A percentile compares a stretch with the other conserved stretches of the same genome.
These are phyloP conservation scores for Sisor rabdophorus DNA, from an alignment of 2,113 vertebrate genomes.

Conservation along the genomic window DNA sequence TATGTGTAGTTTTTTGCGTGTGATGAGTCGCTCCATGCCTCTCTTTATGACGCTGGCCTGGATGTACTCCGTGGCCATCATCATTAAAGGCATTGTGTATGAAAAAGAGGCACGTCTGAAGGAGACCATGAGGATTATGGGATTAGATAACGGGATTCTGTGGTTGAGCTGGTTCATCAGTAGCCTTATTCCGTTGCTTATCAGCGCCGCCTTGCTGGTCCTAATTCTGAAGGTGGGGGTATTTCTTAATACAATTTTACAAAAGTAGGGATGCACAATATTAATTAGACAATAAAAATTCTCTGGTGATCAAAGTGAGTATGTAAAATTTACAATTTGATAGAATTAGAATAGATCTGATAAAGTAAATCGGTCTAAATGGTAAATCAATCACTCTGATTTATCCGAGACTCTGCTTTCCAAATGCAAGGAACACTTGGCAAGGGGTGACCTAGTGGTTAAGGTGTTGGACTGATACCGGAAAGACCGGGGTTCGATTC, in stretches of 20 bases:
- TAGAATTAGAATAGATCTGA: too few relatives aligned
- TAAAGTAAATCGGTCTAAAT: too few relatives aligned
- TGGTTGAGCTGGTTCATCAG: constrained; percentile 99
- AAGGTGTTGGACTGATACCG: too few relatives aligned
- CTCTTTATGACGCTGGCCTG: constrained; percentile 97
- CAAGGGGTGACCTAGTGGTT: too few relatives aligned
- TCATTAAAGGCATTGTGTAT: constrained; percentile 94
- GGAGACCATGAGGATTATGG: constrained; percentile 98
- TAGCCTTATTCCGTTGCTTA: constrained; percentile 87
- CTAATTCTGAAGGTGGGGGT: constrained; percentile 83
- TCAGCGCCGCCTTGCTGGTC: constrained; percentile 86
- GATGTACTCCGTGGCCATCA: constrained; percentile 98
- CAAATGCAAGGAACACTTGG: too few relatives aligned
- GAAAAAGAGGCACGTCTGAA: constrained; percentile 95
- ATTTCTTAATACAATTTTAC: not conserved
- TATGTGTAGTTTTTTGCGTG: constrained; percentile 80
- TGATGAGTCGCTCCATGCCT: constrained; percentile 96
- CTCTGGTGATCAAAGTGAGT: too few relatives aligned
- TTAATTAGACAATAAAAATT: too few relatives aligned
- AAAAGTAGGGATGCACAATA: not conserved
- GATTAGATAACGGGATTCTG: constrained; percentile 85
- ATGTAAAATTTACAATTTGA: too few relatives aligned
- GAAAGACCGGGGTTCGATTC: too few relatives aligned
- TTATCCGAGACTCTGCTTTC: too few relatives aligned
- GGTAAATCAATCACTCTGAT: too few relatives aligned